Evolutionary conservation across 2,797 vertebrate species (phyloP).

Genomic region (Hypotaenidia philippensis): DNA sequence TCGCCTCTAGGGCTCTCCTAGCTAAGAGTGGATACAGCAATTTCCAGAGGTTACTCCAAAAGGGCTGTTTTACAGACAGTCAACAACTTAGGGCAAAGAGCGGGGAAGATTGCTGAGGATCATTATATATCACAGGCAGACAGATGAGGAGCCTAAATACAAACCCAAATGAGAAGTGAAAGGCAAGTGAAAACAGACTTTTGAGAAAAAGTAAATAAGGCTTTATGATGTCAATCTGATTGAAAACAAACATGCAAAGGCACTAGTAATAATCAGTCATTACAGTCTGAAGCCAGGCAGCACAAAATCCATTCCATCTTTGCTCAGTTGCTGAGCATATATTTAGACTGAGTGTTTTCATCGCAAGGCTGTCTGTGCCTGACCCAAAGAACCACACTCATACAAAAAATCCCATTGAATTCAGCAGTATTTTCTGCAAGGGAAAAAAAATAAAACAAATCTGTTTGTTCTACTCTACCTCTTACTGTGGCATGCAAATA

Average conservation of each 20-base stretch:
- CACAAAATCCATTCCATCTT: constrained; percentile 52
- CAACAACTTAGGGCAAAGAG: constrained; percentile 18
- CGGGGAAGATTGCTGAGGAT: not conserved
- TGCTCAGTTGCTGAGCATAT: constrained; percentile 4
- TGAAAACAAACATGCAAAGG: constrained; percentile 52
- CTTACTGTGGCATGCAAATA: not conserved
- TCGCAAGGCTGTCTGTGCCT: not conserved
- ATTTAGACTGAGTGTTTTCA: constrained; percentile 28
- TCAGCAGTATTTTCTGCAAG: not conserved
- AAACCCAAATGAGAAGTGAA: constrained; percentile 55
- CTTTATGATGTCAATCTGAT: constrained; percentile 40
- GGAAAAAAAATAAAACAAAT: not conserved
- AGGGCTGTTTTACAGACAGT: constrained; percentile 2
- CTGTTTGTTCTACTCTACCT: not conserved
- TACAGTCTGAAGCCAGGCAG: constrained; percentile 26
- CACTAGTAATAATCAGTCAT: constrained; percentile 44
- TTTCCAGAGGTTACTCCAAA: constrained; percentile 50
- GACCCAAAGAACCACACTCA: not conserved
- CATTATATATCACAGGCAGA: not conserved
- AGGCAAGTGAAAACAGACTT: constrained; percentile 59
- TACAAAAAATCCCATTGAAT: constrained; percentile 8
- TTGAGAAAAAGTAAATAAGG: constrained; percentile 60
- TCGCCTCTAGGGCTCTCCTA: constrained; percentile 9
- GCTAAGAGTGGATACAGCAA: not conserved
- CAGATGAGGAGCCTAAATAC: constrained; percentile 29